These are phyloP conservation scores for Galeopterus variegatus DNA, from an alignment of 2,113 vertebrate species.

Conservation along the genomic window DNA sequence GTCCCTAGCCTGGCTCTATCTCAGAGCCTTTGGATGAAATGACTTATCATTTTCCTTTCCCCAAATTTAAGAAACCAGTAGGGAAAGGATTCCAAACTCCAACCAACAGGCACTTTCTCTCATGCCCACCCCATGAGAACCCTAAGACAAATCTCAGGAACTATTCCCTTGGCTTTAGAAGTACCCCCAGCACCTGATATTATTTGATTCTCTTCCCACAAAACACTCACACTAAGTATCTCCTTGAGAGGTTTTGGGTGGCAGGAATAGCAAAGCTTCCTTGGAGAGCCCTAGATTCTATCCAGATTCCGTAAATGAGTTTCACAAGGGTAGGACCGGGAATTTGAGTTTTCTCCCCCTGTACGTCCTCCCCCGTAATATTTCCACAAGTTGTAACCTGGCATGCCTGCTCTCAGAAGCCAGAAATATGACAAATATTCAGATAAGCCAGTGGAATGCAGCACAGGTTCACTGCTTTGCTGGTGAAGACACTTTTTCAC, in stretches of 20 bases:
- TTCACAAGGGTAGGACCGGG: no score
- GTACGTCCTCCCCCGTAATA: not conserved
- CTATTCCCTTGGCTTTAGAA: not conserved
- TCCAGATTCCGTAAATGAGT: not conserved
- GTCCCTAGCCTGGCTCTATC: not conserved
- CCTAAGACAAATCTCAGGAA: not conserved
- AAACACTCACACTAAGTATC: rapidly evolving
- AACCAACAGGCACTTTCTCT: not conserved
- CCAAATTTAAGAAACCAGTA: not conserved
- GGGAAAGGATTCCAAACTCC: constrained; percentile 4
- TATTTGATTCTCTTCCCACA: not conserved
- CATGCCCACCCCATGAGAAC: not conserved
- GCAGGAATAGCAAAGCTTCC: not conserved
- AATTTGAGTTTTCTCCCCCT: not conserved
- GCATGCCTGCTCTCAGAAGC: constrained; percentile 9
- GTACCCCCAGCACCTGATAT: no score
- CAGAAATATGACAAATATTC: constrained; percentile 81
- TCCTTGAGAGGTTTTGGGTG: not conserved
- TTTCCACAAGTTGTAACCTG: constrained; percentile 69
- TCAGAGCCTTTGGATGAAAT: not conserved
- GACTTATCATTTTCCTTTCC: not conserved
- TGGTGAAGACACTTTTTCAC: not conserved
- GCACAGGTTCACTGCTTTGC: not conserved
- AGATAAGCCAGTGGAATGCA: constrained; percentile 75
- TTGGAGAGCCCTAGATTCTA: not conserved